Conservation (phyloP, 2,113 vertebrate genomes). For the Ceyx melanurus region DNA sequence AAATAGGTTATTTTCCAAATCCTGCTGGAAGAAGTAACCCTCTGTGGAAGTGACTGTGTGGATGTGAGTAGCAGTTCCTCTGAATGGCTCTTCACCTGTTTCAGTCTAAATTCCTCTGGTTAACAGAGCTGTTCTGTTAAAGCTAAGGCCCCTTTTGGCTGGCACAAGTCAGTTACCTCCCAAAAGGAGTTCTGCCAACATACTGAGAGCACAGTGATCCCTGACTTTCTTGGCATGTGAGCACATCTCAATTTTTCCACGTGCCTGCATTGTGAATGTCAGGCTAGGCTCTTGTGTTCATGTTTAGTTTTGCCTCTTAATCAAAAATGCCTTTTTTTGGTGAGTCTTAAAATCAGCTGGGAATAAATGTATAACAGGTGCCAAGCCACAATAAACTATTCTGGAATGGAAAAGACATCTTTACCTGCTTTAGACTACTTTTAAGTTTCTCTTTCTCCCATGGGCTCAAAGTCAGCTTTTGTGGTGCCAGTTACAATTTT, state of each 20-base stretch:
- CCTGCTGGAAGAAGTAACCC: neutral
- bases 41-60: neutral
- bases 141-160: neutral
- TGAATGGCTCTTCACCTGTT: neutral
- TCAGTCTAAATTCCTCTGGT: neutral
- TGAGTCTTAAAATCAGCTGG: neutral
- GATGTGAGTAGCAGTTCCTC: neutral
- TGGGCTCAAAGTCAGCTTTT: neutral
- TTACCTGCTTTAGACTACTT: neutral
- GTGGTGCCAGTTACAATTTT: neutral
- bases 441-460: neutral
- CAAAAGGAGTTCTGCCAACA: neutral
- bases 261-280: neutral
- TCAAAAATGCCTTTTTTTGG: neutral
- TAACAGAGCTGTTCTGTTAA: neutral
- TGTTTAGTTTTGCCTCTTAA: neutral
- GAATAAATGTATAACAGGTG: neutral
- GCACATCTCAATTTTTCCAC: neutral
- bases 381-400: neutral
- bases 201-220: neutral
- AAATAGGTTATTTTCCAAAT: neutral
- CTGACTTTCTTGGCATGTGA: neutral
- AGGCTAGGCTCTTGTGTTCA: neutral
- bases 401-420: neutral
- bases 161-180: neutral